A percentile compares a stretch with the other conserved stretches of the same genome.
Evolutionary conservation across 2,113 vertebrate species (phyloP).

Genomic region (Diglossa brunneiventris): DNA sequence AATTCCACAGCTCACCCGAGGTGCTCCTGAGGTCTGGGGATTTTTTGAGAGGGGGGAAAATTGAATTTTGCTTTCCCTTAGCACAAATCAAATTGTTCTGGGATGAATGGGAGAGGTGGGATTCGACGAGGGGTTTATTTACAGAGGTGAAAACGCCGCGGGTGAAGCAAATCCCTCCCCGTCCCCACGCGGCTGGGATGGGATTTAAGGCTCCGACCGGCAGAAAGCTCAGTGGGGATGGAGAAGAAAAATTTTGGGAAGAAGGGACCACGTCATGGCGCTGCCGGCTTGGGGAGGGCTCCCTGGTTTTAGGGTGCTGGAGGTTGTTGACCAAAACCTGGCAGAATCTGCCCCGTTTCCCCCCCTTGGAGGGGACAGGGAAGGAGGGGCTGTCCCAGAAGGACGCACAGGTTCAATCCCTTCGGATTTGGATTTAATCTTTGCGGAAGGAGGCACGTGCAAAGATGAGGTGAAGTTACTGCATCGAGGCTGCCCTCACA

Average conservation of each 20-base stretch:
- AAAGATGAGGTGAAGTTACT: background rate
- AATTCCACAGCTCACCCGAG: background rate
- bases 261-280: background rate
- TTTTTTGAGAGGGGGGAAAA: background rate
- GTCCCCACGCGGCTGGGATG: background rate
- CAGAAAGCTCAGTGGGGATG: constrained; percentile 24
- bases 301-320: background rate
- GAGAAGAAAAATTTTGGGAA: too few species aligned
- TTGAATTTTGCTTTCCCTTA: background rate
- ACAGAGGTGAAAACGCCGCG: background rate
- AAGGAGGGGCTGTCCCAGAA: background rate
- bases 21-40: constrained; percentile 57
- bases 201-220: constrained; percentile 28
- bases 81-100: background rate
- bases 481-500: background rate
- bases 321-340: background rate
- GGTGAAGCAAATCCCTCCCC: background rate
- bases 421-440: background rate
- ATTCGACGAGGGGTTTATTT: background rate
- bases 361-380: background rate
- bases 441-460: background rate
- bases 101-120: background rate
- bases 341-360: background rate
- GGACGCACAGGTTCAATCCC: background rate
- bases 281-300: background rate